Conservation (phyloP, 1,140 invertebrate genomes). For the Trichonephila clavipes region DNA sequence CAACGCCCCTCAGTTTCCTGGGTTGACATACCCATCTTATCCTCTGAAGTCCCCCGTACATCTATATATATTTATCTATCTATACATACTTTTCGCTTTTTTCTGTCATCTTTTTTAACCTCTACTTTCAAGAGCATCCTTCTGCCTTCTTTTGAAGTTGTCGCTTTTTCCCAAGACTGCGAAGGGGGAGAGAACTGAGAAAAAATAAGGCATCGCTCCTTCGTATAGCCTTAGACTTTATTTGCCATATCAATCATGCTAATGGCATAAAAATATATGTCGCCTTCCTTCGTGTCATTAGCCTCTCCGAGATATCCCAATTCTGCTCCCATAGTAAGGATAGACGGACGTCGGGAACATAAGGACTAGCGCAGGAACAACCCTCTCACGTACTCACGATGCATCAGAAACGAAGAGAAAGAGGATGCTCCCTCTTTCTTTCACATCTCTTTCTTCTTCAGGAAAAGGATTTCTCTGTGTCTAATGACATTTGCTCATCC, state of each 20-base stretch:
- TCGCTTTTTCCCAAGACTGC: conserved; percentile 54
- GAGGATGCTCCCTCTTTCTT: not conserved
- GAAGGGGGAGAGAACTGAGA: conserved; percentile 30
- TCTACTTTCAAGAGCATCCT: conserved; percentile 65
- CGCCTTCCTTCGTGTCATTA: conserved; percentile 63
- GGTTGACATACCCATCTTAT: conserved; percentile 63
- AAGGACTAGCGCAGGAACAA: conserved; percentile 16
- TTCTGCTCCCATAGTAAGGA: not conserved
- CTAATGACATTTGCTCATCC: conserved; percentile 73
- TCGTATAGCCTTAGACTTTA: conserved; percentile 62
- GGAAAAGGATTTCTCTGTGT: conserved; percentile 62
- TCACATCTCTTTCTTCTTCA: not conserved
- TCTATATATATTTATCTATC: conserved; percentile 49
- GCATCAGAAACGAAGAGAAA: conserved; percentile 38
- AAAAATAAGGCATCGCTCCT: conserved; percentile 51
- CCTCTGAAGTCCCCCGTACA: conserved; percentile 17
- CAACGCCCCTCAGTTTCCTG: not conserved
- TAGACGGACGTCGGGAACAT: not conserved
- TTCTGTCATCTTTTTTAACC: conserved; percentile 56
- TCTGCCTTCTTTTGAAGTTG: conserved; percentile 60
- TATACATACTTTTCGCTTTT: conserved; percentile 6
- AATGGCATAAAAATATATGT: conserved; percentile 74
- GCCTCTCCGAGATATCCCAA: conserved; percentile 52
- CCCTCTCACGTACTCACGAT: conserved; percentile 61
- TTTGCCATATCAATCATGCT: conserved; percentile 72